These are phyloP conservation scores for Muraenolepis orangiensis DNA, from an alignment of 2,797 vertebrate species.

Conservation along the genomic window DNA sequence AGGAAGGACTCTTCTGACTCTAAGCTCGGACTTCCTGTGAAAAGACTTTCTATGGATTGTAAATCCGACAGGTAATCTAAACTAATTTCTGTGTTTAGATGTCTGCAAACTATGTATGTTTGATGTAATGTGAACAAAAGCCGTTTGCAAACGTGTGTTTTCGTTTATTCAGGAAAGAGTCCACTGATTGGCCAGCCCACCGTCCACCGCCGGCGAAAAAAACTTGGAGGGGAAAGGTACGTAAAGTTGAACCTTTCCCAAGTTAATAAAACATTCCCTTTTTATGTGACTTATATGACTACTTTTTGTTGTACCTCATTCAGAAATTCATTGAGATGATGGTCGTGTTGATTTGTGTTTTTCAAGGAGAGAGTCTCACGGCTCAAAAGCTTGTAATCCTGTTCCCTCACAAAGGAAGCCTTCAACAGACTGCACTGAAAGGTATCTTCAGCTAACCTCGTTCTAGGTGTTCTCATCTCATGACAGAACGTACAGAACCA, in stretches of 20 bases:
- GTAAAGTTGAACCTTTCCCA: not conserved
- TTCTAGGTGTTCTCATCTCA: not conserved
- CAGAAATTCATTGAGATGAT: not conserved
- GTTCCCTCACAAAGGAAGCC: conserved; percentile 66
- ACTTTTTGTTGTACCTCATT: not conserved
- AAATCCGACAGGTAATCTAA: conserved; percentile 68
- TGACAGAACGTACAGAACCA: not conserved
- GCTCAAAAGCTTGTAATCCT: conserved; percentile 55
- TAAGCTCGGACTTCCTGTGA: conserved; percentile 56
- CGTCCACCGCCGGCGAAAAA: conserved; percentile 70
- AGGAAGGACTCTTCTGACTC: conserved; percentile 73
- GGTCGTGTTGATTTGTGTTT: conserved; percentile 11
- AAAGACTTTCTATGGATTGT: conserved; percentile 59
- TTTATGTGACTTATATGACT: too few relatives aligned
- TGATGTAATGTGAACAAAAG: conserved; percentile 47
- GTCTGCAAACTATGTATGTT: too few relatives aligned
- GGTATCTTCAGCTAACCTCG: conserved; percentile 39
- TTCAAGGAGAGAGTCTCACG: conserved; percentile 68
- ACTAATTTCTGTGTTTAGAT: too few relatives aligned
- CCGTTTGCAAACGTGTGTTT: not conserved
- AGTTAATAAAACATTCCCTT: not conserved
- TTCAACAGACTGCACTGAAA: conserved; percentile 67
- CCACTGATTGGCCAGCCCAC: conserved; percentile 71
- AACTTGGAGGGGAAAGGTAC: conserved; percentile 78
- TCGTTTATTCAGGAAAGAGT: conserved; percentile 77